Conservation (phyloP, 1,140 invertebrate genomes). For the Subanguina moxae region DNA sequence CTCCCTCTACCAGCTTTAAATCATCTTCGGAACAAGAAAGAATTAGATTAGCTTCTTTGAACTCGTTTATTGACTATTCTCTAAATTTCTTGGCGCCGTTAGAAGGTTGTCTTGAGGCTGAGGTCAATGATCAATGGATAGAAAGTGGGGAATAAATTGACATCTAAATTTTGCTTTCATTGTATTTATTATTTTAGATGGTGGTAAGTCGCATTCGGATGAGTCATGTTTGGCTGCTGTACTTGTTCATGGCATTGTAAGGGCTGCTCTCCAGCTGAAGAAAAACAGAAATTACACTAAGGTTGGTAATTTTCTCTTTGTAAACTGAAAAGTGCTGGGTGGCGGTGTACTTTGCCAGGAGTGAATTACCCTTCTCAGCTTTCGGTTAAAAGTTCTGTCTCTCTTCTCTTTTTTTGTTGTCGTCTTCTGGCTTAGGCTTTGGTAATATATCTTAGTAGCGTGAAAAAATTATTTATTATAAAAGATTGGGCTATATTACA, state of each 20-base stretch:
- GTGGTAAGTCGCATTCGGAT: background rate
- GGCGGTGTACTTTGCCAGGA: too few relatives aligned
- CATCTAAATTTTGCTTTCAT: too few relatives aligned
- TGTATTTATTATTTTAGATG: slow-evolving; percentile 1
- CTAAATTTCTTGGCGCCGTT: background rate
- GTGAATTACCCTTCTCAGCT: too few relatives aligned
- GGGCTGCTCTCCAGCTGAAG: background rate
- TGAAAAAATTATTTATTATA: too few relatives aligned
- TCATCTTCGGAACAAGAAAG: background rate
- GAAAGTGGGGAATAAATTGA: too few relatives aligned
- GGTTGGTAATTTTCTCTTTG: background rate
- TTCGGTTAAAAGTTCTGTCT: too few relatives aligned
- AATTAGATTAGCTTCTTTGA: background rate
- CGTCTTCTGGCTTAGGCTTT: too few relatives aligned
- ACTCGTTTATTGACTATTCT: background rate
- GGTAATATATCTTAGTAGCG: too few relatives aligned
- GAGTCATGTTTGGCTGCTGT: slow-evolving; percentile 5
- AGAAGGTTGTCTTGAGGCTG: background rate
- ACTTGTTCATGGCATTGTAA: background rate
- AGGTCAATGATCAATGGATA: background rate
- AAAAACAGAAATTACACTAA: background rate
- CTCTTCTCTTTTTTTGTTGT: too few relatives aligned
- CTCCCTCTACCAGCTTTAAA: background rate
- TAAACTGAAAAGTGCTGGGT: too few relatives aligned
- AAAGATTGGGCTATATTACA: too few relatives aligned